Percentiles rank a stretch among this genome's conserved stretches.
Evolutionary conservation across 2,797 vertebrate species (phyloP).

Genomic region (Xenops minutus): DNA sequence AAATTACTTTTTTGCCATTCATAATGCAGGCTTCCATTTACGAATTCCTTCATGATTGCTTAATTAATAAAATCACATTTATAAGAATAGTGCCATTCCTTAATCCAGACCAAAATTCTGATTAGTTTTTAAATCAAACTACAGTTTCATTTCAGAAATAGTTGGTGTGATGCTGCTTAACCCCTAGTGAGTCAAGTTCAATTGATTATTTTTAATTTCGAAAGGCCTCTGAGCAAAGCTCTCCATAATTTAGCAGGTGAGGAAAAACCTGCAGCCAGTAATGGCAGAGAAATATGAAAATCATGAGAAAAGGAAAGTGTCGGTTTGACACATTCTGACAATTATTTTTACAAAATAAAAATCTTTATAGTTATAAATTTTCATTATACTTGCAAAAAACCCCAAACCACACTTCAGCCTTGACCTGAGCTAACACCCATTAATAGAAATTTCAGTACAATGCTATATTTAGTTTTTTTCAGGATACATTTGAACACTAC

Average conservation of each 20-base stretch:
- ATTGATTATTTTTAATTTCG: not conserved
- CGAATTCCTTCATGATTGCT: conserved; percentile 55
- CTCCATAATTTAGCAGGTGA: not conserved
- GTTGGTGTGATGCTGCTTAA: conserved; percentile 30
- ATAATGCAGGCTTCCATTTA: conserved; percentile 25
- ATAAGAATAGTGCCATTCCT: conserved; percentile 21
- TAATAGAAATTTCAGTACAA: not conserved
- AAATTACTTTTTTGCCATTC: conserved; percentile 47
- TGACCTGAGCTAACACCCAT: not conserved
- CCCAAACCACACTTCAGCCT: not conserved
- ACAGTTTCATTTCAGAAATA: conserved; percentile 48
- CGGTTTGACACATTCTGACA: not conserved
- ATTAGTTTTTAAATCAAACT: conserved; percentile 59
- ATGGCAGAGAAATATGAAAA: not conserved
- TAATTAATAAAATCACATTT: conserved; percentile 71
- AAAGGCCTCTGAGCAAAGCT: not conserved
- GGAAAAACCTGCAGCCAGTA: not conserved
- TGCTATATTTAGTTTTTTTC: not conserved
- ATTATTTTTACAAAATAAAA: not conserved
- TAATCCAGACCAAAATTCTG: conserved; percentile 46
- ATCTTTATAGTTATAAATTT: not conserved
- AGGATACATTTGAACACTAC: not conserved
- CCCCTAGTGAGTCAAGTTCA: not conserved
- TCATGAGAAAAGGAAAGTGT: not conserved
- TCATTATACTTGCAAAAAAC: not conserved